Conservation (phyloP, 1,140 invertebrate species). For the Caenorhabditis briggsae region DNA sequence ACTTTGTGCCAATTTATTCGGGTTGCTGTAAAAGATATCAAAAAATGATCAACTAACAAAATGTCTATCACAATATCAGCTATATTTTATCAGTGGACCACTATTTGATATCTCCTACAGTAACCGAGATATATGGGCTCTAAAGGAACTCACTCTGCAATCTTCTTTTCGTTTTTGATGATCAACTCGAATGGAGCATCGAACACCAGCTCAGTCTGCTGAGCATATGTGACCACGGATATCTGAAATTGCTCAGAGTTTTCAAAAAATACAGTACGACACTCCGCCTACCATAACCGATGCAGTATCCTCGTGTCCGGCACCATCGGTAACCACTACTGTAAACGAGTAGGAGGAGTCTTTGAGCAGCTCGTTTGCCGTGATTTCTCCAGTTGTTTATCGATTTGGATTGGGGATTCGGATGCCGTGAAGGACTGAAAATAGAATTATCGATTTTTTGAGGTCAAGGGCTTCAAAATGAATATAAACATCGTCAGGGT, state of each 20-base stretch:
- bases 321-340: constrained; percentile 55
- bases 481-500: too few species aligned
- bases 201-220: constrained; percentile 61
- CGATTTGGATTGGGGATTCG: constrained; percentile 43
- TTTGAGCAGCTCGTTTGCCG: constrained; percentile 46
- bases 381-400: constrained; percentile 44
- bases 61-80: too few species aligned
- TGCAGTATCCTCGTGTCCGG: constrained; percentile 60
- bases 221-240: constrained; percentile 62
- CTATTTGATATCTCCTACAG: too few species aligned
- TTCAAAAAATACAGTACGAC: not conserved
- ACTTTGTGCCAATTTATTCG: too few species aligned
- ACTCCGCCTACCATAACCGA: constrained; percentile 28
- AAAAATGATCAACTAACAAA: too few species aligned
- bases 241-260: constrained; percentile 56
- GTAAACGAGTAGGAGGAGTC: constrained; percentile 62
- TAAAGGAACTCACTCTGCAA: constrained; percentile 59
- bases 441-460: not conserved
- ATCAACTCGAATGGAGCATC: constrained; percentile 53
- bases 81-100: too few species aligned
- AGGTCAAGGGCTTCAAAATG: not conserved
- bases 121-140: not conserved
- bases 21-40: too few species aligned
- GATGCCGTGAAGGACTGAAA: constrained; percentile 25
- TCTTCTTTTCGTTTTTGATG: constrained; percentile 59